A percentile compares a stretch with the other conserved stretches of the same genome.
Conservation (phyloP, 2,797 vertebrate species). For the Pantherophis vulpinus region DNA sequence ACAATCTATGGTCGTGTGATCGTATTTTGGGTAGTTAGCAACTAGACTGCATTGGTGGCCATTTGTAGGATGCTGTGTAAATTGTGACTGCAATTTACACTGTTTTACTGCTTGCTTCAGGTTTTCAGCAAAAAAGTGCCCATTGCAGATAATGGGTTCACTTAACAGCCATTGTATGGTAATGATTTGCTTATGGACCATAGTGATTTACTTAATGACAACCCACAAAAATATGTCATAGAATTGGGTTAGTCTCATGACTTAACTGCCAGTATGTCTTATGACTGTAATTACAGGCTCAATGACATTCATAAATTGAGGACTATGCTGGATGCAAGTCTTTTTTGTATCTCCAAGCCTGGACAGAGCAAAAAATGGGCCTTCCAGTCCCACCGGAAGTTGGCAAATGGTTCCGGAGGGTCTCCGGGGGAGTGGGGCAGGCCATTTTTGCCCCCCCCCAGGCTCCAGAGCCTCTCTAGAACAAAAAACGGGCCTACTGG, state of each 20-base stretch:
- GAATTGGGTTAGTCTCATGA: not conserved
- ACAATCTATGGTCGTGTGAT: not conserved
- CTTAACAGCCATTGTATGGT: not conserved
- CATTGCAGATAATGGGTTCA: not conserved
- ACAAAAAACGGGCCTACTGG: too few relatives aligned
- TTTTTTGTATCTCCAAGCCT: not conserved
- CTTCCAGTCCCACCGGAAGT: too few relatives aligned
- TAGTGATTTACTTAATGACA: not conserved
- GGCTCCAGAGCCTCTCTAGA: too few relatives aligned
- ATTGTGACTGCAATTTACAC: not conserved
- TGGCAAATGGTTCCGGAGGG: too few relatives aligned
- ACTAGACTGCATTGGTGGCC: not conserved
- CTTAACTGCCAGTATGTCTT: not conserved
- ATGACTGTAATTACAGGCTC: not conserved
- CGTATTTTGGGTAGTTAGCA: not conserved
- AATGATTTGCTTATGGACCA: not conserved
- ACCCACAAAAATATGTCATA: not conserved
- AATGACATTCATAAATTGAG: not conserved
- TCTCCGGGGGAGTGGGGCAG: too few relatives aligned
- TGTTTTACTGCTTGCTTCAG: not conserved
- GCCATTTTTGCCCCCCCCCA: too few relatives aligned
- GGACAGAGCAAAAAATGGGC: too few relatives aligned
- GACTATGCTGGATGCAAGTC: not conserved
- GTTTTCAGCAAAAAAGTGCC: not conserved
- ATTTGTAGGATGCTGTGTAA: not conserved